Base-by-base conservation (phyloP, 2,113 vertebrate genomes). In the Pontoporia blainvillei region DNA sequence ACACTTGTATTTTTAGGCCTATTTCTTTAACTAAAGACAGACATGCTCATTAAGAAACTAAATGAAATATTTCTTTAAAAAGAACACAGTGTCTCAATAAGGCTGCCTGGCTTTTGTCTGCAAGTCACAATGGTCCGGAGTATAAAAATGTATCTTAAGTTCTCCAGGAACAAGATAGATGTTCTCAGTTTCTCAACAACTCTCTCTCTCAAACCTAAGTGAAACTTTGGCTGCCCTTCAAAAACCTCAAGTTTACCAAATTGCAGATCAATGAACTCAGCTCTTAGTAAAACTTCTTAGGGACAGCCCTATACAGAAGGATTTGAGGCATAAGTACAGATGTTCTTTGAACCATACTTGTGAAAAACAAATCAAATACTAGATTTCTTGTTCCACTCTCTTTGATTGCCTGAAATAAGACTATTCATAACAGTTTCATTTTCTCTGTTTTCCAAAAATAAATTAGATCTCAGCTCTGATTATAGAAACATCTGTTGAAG, bases 211-310 rank as follows among this genome's bases (percentile, higher is more conserved):
- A 52, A 52, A 18, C 52, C 52, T 52, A 98, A 97, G 83, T 92
- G 93, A 91, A 98, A 95, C 20, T 97, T 94, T 98, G 98, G 97
- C 97, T 98, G 96, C 81, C 97, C 98, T 98, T 98, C 97, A 98
- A 82, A 96, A 97, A 89, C 46, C 96, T 96, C 84, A 96, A n/a
- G 97, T 98, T 95, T 95, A 97, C 95, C 93, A 97, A 97, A 97
- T 96, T n/a, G 36, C 81, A 96, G 96, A 97, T 98, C 95, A 95
- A 93, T 97, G 93, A 86, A 71, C 20, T 96, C 94, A 83, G 71
- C 86, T 98, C 59, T 91, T 97, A 61, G 82, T 89, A 78, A 97
- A 92, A 94, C 67, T 97, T 98, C 91, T 96, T 71, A 98, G 93
- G 96, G 57, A 95, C 93, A 95, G 31, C 34, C 39, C 44, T 94